These are phyloP conservation scores for Lepilemur ruficaudatus DNA, from an alignment of 2,797 vertebrate genomes.

Conservation along the genomic window DNA sequence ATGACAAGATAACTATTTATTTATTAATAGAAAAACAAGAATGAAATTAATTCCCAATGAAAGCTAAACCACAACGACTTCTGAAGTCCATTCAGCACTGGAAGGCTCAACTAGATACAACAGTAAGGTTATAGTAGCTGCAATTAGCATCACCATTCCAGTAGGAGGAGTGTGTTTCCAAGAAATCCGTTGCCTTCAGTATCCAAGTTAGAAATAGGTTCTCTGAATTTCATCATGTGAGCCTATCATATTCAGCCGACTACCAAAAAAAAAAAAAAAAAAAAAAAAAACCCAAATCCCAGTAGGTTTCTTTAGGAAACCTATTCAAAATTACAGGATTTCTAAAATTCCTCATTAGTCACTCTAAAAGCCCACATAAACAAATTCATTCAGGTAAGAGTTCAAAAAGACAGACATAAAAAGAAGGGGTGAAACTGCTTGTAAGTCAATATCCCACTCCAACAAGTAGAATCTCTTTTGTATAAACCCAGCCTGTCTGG, in stretches of 20 bases:
- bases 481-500: slow-evolving; percentile 45
- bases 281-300: not conserved
- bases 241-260: not conserved
- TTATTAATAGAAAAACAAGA: not conserved
- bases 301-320: slow-evolving; percentile 25
- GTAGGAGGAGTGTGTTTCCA: slow-evolving; percentile 61
- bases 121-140: not conserved
- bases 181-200: slow-evolving; percentile 19
- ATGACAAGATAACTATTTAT: slow-evolving; percentile 1
- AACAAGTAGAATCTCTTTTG: slow-evolving; percentile 62
- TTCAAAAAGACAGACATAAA: slow-evolving; percentile 58
- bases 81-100: not conserved
- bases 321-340: slow-evolving; percentile 22
- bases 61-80: slow-evolving; percentile 16
- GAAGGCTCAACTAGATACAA: not conserved
- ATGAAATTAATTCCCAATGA: not conserved
- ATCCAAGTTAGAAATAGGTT: slow-evolving; percentile 13
- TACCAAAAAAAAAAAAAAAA: not conserved
- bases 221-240: slow-evolving; percentile 5
- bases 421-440: slow-evolving; percentile 55
- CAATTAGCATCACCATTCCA: slow-evolving; percentile 47
- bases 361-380: slow-evolving; percentile 43
- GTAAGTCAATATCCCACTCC: slow-evolving; percentile 59
- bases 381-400: slow-evolving; percentile 38
- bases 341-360: slow-evolving; percentile 52